Conservation (phyloP, 2,113 vertebrate species). For the Morphnarchus princeps region DNA sequence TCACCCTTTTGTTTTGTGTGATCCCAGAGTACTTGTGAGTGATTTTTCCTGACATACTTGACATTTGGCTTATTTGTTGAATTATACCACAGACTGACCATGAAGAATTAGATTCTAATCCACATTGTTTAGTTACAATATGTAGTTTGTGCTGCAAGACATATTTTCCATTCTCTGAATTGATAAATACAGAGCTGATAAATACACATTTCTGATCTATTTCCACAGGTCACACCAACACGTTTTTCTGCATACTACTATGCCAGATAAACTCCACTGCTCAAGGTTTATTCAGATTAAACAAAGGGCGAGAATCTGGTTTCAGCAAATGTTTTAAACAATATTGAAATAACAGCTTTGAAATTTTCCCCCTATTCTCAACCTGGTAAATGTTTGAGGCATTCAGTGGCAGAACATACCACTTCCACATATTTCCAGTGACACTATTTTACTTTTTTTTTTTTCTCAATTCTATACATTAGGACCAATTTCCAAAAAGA, state of each 20-base stretch:
- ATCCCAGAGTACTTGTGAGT: not conserved
- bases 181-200: not conserved
- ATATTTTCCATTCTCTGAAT: not conserved
- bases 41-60: not conserved
- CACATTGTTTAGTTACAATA: not conserved
- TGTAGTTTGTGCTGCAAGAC: not conserved
- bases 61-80: not conserved
- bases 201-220: not conserved
- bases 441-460: not conserved
- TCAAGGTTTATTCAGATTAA: not conserved
- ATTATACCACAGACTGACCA: not conserved
- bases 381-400: not conserved
- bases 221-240: not conserved
- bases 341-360: not conserved
- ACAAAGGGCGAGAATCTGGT: not conserved
- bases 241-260: not conserved
- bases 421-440: not conserved
- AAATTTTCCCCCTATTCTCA: not conserved
- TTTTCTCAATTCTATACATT: not conserved
- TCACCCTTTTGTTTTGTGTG: not conserved
- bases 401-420: not conserved
- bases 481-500: not conserved
- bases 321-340: not conserved
- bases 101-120: not conserved
- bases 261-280: not conserved